Base-by-base conservation (phyloP, 2,888 invertebrate genomes). In the Trissolcus japonicus region DNA sequence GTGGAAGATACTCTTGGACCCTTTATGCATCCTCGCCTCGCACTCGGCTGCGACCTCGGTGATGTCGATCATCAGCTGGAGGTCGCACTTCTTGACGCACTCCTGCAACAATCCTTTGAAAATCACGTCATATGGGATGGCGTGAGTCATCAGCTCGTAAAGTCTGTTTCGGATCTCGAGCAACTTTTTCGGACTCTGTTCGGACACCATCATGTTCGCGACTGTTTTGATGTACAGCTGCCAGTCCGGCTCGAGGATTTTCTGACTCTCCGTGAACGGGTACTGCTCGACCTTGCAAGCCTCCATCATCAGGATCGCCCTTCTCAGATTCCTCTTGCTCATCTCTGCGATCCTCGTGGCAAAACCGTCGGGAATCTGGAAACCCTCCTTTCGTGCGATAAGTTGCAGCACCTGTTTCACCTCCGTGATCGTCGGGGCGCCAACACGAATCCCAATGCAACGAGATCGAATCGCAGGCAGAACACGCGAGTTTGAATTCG, bases 391-490 rank as follows among this genome's bases (percentile, higher is more conserved):
- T 85, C 94, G 95, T 83, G 94, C 94, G 40, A 95, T 93, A 63
- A 88, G 89, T 81, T 90, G 88, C 16, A 94, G 87, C 40, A 95
- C 92, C 57, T 89, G 86, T 11, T 91, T 90, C 79, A 99, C 96
- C 89, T 98, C 95, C 16, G 91, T 91, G 55, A 92, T 89, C 1
- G 93, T 92, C 0, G 99, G 99, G 1, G 99, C 97, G 7, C 98
- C 93, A 0, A 99, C 95, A 82, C 99, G 91, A 43, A 99, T 93
- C 16, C 95, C 95, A 46, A 99, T 92, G 89, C 99, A 99, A 87
- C 99, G 92, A 73, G 98, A 98, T 78, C 95, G 93, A 81, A 99
- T 98, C 4, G 99, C 98, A n/a, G 98, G 98, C 83, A 98, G 97
- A 0, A 99, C 97, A 84, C 96, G 93, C 4, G 98, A 98, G 40